Conservation (phyloP, 2,113 vertebrate species). For the Erythrocebus patas region DNA sequence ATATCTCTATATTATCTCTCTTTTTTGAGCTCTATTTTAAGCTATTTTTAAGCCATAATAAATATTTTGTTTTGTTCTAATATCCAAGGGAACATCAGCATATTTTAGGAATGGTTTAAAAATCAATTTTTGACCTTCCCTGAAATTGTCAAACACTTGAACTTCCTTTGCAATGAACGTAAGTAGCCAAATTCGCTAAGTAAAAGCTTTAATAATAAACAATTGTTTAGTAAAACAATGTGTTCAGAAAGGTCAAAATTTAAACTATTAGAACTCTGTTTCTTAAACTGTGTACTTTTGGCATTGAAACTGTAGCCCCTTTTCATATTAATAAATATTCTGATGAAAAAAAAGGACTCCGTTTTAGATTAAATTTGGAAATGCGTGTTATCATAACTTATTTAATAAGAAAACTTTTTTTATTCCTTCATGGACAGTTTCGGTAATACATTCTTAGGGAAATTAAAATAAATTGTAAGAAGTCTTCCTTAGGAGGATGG, state of each 20-base stretch:
- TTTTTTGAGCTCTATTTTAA: no score
- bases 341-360: neutral
- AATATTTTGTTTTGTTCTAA: neutral
- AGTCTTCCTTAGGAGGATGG: neutral
- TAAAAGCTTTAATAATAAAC: neutral
- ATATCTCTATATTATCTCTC: no score
- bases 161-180: neutral
- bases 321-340: neutral
- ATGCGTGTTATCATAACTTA: neutral
- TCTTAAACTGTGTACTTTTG: neutral
- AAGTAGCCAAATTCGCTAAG: neutral
- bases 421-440: neutral
- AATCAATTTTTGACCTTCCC: neutral
- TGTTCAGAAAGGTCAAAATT: neutral
- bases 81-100: neutral
- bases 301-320: accelerated
- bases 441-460: neutral
- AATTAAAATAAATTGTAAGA: neutral
- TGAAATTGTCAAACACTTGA: neutral
- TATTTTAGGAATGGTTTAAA: neutral
- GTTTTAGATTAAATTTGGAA: neutral
- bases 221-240: neutral
- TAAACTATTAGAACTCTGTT: neutral
- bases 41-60: neutral
- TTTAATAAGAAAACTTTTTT: neutral